A percentile compares a stretch with the other conserved stretches of the same genome.
These are phyloP conservation scores for Hirtodrosophila duncani DNA, from an alignment of 2,888 invertebrate species.

Conservation along the genomic window DNA sequence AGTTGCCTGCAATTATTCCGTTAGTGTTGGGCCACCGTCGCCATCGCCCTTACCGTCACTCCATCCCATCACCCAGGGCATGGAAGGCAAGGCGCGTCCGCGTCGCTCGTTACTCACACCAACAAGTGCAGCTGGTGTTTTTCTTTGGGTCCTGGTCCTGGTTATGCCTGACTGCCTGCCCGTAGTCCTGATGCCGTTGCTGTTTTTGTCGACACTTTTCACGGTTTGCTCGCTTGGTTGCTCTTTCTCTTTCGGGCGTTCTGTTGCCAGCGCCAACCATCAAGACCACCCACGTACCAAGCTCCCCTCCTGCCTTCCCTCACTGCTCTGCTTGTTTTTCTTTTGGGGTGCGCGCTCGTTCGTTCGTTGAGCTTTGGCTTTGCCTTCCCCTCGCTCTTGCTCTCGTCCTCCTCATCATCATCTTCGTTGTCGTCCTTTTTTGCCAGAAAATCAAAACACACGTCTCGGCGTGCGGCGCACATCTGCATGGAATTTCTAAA, in stretches of 20 bases:
- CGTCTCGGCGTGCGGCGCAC: constrained; percentile 70
- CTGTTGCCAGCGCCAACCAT: constrained; percentile 36
- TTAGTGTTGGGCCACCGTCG: constrained; percentile 61
- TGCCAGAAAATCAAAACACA: constrained; percentile 73
- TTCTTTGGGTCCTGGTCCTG: constrained; percentile 16
- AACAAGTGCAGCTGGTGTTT: constrained; percentile 57
- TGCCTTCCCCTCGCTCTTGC: constrained; percentile 18
- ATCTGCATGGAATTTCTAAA: constrained; percentile 72
- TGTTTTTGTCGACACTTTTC: constrained; percentile 72
- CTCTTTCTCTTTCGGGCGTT: too few species aligned
- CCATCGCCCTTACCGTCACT: constrained; percentile 1
- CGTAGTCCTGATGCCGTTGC: constrained; percentile 40
- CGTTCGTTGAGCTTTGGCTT: constrained; percentile 61
- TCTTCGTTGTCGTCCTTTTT: constrained; percentile 11
- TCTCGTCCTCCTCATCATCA: constrained; percentile 26
- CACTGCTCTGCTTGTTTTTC: constrained; percentile 40
- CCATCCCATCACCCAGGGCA: constrained; percentile 2
- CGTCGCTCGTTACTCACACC: constrained; percentile 71
- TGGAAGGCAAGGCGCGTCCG: constrained; percentile 60
- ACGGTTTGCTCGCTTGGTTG: constrained; percentile 71
- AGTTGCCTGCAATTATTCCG: constrained; percentile 71
- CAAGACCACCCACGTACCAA: constrained; percentile 1
- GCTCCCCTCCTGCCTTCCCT: not conserved
- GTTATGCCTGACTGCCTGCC: constrained; percentile 5
- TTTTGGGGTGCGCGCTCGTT: constrained; percentile 26